A percentile compares a stretch with the other conserved stretches of the same genome.
These are phyloP conservation scores for Acanthosepion lycidas DNA, from an alignment of 2,888 invertebrate genomes.

Conservation along the genomic window DNA sequence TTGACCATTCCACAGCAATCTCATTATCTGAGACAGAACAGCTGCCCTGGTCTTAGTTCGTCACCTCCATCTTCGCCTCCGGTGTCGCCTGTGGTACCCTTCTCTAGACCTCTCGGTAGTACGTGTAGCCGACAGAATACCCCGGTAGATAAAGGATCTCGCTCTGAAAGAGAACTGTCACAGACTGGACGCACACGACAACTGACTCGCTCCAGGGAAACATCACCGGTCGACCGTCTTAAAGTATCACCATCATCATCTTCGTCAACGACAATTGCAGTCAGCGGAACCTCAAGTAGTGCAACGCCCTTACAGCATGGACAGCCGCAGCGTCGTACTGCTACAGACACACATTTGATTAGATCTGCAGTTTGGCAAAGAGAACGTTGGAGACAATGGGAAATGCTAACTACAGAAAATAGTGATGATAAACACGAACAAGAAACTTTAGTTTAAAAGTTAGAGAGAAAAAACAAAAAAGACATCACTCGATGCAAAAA, in stretches of 20 bases:
- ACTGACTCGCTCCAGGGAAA: slow-evolving; percentile 49
- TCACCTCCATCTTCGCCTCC: not conserved
- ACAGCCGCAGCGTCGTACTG: slow-evolving; percentile 61
- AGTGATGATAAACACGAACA: slow-evolving; percentile 65
- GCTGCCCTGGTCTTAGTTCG: slow-evolving; percentile 38
- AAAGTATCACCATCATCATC: slow-evolving; percentile 24
- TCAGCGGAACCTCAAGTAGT: not conserved
- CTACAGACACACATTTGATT: slow-evolving; percentile 51
- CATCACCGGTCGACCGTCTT: not conserved
- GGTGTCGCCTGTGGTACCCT: not conserved
- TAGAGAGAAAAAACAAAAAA: not conserved
- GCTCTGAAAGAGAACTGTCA: not conserved
- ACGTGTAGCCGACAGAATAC: slow-evolving; percentile 52
- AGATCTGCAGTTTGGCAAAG: slow-evolving; percentile 66
- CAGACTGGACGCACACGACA: slow-evolving; percentile 56
- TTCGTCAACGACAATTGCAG: not conserved
- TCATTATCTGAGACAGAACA: slow-evolving; percentile 20
- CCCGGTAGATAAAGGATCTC: slow-evolving; percentile 45
- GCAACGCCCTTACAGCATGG: slow-evolving; percentile 46
- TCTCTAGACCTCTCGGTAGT: slow-evolving; percentile 43
- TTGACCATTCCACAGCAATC: slow-evolving; percentile 44
- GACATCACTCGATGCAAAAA: not conserved
- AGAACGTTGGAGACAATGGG: slow-evolving; percentile 71
- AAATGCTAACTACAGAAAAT: slow-evolving; percentile 63
- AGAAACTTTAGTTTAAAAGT: slow-evolving; percentile 70